Evolutionary conservation across 2,888 invertebrate species (phyloP).

Genomic region (Alloplasta piceator): DNA sequence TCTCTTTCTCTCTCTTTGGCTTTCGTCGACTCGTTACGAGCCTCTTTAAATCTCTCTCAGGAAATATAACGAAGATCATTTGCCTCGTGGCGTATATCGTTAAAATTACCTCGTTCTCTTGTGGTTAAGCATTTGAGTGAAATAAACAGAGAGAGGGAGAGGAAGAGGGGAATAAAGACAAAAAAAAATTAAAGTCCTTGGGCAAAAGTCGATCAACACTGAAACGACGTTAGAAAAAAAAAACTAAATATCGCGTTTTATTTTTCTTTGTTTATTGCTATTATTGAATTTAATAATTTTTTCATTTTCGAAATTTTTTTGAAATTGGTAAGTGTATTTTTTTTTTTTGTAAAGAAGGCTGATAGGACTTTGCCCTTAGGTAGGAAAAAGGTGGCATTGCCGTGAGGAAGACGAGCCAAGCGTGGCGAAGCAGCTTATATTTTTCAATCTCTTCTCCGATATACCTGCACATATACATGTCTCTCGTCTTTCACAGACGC

Average conservation of each 20-base stretch:
- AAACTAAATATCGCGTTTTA: too few species aligned
- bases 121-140: slow-evolving; percentile 15
- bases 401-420: slow-evolving; percentile 24
- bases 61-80: slow-evolving; percentile 54
- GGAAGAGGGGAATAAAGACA: slow-evolving; percentile 1
- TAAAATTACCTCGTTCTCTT: slow-evolving; percentile 50
- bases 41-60: slow-evolving; percentile 56
- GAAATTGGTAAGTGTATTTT: too few species aligned
- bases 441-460: slow-evolving; percentile 64
- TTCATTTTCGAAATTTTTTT: too few species aligned
- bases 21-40: slow-evolving; percentile 54
- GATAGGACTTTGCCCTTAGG: background rate
- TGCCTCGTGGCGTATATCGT: slow-evolving; percentile 57
- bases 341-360: too few species aligned
- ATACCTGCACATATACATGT: slow-evolving; percentile 27
- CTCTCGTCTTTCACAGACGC: slow-evolving; percentile 8
- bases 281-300: too few species aligned
- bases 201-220: background rate
- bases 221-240: too few species aligned
- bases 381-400: slow-evolving; percentile 54
- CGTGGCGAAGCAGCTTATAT: slow-evolving; percentile 68
- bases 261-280: too few species aligned
- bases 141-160: slow-evolving; percentile 18
- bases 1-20: background rate
- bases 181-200: background rate